Evolutionary conservation across 2,888 invertebrate species (phyloP).

Genomic region (Himalopsyche kuldschensis): DNA sequence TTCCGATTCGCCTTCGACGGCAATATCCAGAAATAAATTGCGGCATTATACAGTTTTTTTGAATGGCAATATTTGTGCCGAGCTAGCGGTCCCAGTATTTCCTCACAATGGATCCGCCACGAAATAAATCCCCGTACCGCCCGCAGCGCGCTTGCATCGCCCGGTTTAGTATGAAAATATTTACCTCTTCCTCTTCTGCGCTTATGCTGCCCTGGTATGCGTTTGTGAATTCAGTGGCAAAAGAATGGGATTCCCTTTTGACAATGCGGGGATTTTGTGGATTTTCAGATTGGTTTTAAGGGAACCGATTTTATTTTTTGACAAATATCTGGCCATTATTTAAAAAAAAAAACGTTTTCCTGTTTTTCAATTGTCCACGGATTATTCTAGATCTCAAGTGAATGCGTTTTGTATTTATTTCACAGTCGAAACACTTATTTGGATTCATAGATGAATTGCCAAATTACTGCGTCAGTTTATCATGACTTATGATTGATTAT

Average conservation of each 20-base stretch:
- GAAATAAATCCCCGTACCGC: conserved; percentile 23
- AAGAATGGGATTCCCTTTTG: background rate
- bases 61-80: conserved; percentile 18
- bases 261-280: background rate
- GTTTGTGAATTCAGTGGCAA: background rate
- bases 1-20: background rate
- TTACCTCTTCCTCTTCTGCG: background rate
- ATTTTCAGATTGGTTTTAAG: background rate
- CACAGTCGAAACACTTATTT: too few relatives aligned
- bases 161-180: conserved; percentile 18
- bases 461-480: too few relatives aligned
- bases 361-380: too few relatives aligned
- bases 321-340: too few relatives aligned
- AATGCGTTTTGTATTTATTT: too few relatives aligned
- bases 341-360: too few relatives aligned
- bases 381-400: too few relatives aligned
- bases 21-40: background rate
- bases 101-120: conserved; percentile 26
- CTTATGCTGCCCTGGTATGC: background rate
- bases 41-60: conserved; percentile 6
- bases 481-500: too few relatives aligned
- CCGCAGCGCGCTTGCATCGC: conserved; percentile 9
- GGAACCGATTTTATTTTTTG: too few relatives aligned
- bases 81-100: conserved; percentile 11
- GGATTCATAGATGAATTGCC: too few relatives aligned